Evolutionary conservation across 2,797 vertebrate genomes (phyloP), one percentile per base, ranked within the genome.

Genomic region (Sebastes jordani): DNA sequence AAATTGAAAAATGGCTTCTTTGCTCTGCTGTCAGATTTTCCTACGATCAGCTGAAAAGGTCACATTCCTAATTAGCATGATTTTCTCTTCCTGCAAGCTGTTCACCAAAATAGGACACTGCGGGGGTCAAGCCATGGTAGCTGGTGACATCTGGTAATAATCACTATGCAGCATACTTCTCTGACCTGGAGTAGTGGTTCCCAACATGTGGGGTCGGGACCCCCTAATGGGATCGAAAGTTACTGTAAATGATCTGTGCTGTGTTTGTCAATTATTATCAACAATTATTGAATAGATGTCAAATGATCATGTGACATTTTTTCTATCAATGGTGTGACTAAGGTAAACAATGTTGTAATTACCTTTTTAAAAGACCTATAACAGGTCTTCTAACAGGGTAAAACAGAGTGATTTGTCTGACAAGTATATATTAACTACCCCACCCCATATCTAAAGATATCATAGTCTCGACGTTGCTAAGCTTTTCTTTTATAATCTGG

Each of bases 401-500:
- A 59, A 59, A 29, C 25, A 11, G 20, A 62, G 22, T 9, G 16
- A 59, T 46, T 29, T 55, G 38, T 30, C n/a, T 27, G 18, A 56
- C 14, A 69, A 62, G 29, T 55, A 62, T 11, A 22, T 13, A 46
- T 5, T 1, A 20, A 25, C 49, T 34, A 42, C 9, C 20, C 18
- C n/a, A 18, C 11, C 18, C 3, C 14, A 1, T 42, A 36, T 46
- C 58, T 25, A 7, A 62, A 56, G 5, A 56, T 7, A 58, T 54
- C 25, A 36, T 18, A 25, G 20, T 30, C 32, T 52, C 20, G 7
- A 18, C 3, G 3, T 65, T 3, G n/a, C 60, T 27, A 4, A 54
- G 60, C 52, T 62, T 71, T 64, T 76, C 27, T 58, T 60, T 74
- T 65, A 64, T 72, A 81, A 75, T 78, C 32, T 75, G 46, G 23